A percentile compares a stretch with the other conserved stretches of the same genome.
Conservation (phyloP, 2,113 vertebrate genomes). For the Barnardius zonarius region DNA sequence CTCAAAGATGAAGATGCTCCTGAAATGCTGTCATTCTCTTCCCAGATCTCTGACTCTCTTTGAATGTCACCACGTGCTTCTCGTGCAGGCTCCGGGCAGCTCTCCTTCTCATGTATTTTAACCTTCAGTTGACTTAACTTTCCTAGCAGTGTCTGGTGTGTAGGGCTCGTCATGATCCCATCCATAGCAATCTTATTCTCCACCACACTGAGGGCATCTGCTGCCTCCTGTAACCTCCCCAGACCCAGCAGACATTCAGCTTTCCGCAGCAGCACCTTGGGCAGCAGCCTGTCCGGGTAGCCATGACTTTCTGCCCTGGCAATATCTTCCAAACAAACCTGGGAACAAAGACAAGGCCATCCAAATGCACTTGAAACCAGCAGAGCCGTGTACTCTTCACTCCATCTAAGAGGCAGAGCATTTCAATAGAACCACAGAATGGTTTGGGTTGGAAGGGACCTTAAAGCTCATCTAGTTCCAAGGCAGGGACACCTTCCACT, state of each 20-base stretch:
- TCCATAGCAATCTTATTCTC: slow-evolving; percentile 20
- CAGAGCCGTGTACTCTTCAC: accelerated
- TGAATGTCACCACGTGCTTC: background rate
- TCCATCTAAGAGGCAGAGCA: background rate
- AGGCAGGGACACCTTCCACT: background rate
- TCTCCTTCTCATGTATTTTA: background rate
- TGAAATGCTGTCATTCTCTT: slow-evolving; percentile 50
- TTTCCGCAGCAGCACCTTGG: slow-evolving; percentile 82
- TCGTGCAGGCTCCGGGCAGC: background rate
- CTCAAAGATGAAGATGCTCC: slow-evolving; percentile 68
- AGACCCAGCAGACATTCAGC: slow-evolving; percentile 78
- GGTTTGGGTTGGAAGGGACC: background rate
- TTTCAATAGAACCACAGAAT: background rate
- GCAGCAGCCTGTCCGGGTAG: slow-evolving; percentile 81
- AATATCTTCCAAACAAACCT: slow-evolving; percentile 89
- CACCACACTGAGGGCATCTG: background rate
- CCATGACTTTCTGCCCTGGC: slow-evolving; percentile 75
- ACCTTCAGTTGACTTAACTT: slow-evolving; percentile 54
- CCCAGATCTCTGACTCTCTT: background rate
- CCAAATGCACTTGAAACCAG: background rate
- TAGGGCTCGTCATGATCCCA: background rate
- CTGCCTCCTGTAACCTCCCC: slow-evolving; percentile 54
- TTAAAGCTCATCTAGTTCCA: background rate
- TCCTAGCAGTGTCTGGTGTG: slow-evolving; percentile 16
- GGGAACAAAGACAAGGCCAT: background rate